Base-by-base conservation (phyloP, 2,113 vertebrate species). In the Mastomys coucha region DNA sequence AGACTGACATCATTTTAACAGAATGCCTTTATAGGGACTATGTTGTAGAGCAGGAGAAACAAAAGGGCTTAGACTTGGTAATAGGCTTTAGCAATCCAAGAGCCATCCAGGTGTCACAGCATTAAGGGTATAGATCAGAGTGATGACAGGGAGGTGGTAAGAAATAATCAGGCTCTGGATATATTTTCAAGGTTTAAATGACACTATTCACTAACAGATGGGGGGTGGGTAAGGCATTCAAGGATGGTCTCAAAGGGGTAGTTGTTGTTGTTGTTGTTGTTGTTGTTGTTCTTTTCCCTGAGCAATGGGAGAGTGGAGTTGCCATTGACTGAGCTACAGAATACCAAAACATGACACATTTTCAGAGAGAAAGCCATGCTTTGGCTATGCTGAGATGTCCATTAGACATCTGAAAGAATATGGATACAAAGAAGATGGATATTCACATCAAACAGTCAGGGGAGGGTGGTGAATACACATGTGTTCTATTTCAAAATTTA, bases 361-460 rank as follows among this genome's bases (percentile, higher is more conserved):
- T 97, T 28, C 20, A 20, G 78, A 28, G 58, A 51, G 31, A 91
- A 93, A 95, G 42, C 3, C 84, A 89, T 9, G 9, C 77, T 94
- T 97, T 69, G 53, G 56, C 58, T 73, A 75, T 67, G 17, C 17
- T 80, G 49, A 96, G 58, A 70, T 87, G 26, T 78, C 33, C 80
- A 49, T 49, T 88, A 91, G 58, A 94, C 7, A 78, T 60, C 56
- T 39, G 53, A 91, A 60, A 60, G n/a, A 76, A 97, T 94, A 95
- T 42, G 28, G 39, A 91, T 58, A 88, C 36, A 89, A 90, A 22
- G 72, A 96, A 77, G 51, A 16, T 93, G 24, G 28, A 91, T 58
- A 89, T 13, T 75, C 0, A 28, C 72, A 36, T 89, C 45, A 88
- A 93, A 42, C n/a, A 56, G 51, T 97, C 81, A 90, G 24, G n/a